Base-by-base conservation (phyloP, 2,113 vertebrate species). In the Cebidichthys violaceus region DNA sequence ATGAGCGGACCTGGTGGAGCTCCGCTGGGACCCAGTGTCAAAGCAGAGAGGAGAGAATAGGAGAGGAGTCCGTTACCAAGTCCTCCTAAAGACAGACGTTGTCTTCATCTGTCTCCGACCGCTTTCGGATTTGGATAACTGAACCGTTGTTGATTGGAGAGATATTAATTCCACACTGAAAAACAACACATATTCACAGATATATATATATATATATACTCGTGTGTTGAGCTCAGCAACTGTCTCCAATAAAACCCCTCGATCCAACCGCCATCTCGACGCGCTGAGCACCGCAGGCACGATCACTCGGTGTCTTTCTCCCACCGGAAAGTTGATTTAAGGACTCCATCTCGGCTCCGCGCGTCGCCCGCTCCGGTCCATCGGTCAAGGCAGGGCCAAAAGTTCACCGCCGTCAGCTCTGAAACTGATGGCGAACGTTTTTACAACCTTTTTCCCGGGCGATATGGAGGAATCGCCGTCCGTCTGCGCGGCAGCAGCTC, bases 351-450 rank as follows among this genome's bases (percentile, higher is more conserved):
- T 77, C 29, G 22, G 76, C 85, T 24, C 66, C 11, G 71, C 9
- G 37, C 18, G 20, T 57, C n/a, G 33, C 14, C 31, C 37, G 24
- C 61, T 66, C 13, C 35, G 24, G 77, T 45, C 71, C 79, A 82
- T 85, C 55, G 90, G 85, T 89, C 82, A 75, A 75, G n/a, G 8
- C 43, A 8, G 31, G 54, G 88, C 78, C 84, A 92, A 88, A 86
- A 86, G 89, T 92, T 92, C 91, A 92, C 60, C 5, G 24, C 70
- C 22, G 29, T 84, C 88, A 81, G 64, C 74, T 17, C 24, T 59
- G 69, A 75, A 75, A 91, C 50, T 47, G 86, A 91, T 88, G 82
- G 68, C 59, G 0, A 41, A 39, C 41, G 15, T 75, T 81, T 91
- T 71, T 50, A 78, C 65, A 70, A 77, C 59, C 83, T 80, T 87